Base-by-base conservation (phyloP, 2,113 vertebrate species). In the Cephalopterus ornatus region DNA sequence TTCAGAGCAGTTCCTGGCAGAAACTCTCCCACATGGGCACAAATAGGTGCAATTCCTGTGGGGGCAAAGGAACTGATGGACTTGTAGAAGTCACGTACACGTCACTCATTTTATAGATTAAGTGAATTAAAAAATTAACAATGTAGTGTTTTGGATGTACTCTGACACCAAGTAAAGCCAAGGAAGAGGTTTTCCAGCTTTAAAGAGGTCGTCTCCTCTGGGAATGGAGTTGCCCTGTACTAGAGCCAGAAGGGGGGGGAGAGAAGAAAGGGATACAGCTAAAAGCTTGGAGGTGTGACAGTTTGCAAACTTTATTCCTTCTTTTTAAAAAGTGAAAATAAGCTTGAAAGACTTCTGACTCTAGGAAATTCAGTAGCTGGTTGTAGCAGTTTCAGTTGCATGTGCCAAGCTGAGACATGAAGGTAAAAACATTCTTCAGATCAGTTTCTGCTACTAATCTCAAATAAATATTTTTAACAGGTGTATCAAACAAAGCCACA, bases 351-450 rank as follows among this genome's bases (percentile, higher is more conserved):
- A 11, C 23, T 79, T 56, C 50, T 56, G 35, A 19, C 42, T 86
- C 14, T 6, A 65, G 33, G 61, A 86, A 71, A 72, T 71, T 41
- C n/a, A 58, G 35, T 26, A 74, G 61, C 53, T 92, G 49, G 12
- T 32, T 82, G 28, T 70, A 46, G 62, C 70, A 52, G n/a, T 62
- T 87, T 49, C 59, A 53, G 49, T 35, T 77, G 81, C 50, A 8
- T 5, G 4, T 19, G 35, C 56, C 55, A 85, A 49, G 59, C 49
- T 39, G 58, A 79, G 74, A 53, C 19, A 6, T 8, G 32, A 86
- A 93, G 79, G 68, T 56, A 65, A 55, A 88, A 88, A 13, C 8
- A 33, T 85, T 49, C 26, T 74, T 88, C 30, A 41, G 78, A 77
- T 74, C 68, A 74, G 35, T 49, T 80, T 41, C 61, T 90, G 59